These are phyloP conservation scores for Sula dactylatra DNA, from an alignment of 2,113 vertebrate genomes.

Conservation along the genomic window DNA sequence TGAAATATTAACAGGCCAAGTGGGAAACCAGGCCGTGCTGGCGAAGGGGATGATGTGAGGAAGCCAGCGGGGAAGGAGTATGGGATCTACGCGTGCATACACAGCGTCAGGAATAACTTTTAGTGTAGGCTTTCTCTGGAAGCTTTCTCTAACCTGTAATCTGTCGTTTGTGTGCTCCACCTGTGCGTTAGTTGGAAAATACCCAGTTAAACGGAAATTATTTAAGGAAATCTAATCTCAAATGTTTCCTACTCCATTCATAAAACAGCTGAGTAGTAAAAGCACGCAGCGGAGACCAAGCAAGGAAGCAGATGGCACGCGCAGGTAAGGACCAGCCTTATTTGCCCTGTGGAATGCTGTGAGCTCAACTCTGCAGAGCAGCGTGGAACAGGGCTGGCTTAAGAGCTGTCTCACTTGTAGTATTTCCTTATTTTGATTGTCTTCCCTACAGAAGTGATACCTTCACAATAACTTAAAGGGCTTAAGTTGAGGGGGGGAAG, in stretches of 20 bases:
- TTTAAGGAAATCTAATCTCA: background rate
- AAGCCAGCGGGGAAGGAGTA: fast-evolving
- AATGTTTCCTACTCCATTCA: background rate
- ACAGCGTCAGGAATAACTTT: fast-evolving
- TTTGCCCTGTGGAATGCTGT: background rate
- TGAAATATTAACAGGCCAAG: background rate
- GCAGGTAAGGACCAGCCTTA: background rate
- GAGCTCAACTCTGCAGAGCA: background rate
- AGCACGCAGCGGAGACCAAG: fast-evolving
- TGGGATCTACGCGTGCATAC: fast-evolving
- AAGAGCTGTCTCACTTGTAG: fast-evolving
- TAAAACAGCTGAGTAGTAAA: background rate
- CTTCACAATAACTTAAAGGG: fast-evolving
- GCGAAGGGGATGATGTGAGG: background rate
- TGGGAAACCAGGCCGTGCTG: background rate
- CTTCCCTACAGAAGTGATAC: background rate
- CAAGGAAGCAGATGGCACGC: background rate
- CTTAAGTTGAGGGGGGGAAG: fast-evolving
- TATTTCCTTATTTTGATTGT: fast-evolving
- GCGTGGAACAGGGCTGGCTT: background rate
- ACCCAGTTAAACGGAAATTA: background rate
- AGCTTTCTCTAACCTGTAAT: background rate
- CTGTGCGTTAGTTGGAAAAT: background rate
- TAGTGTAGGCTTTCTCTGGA: background rate
- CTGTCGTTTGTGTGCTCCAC: background rate